These are phyloP conservation scores for Epizoanthus rinbou DNA, from an alignment of 92 coral and sea anemone genomes.

Conservation along the genomic window DNA sequence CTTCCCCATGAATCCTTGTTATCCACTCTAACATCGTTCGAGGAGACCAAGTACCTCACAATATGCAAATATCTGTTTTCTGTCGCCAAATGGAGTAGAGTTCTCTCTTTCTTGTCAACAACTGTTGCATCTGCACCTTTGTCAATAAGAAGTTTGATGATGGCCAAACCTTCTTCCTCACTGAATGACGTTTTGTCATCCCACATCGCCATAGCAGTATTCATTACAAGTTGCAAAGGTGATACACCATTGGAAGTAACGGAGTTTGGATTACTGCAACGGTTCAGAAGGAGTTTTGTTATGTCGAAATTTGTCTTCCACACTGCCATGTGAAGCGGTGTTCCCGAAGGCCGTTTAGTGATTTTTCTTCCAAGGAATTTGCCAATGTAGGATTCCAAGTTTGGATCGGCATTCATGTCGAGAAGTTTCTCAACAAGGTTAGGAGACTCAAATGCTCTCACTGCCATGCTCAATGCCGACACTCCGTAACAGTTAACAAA, in stretches of 20 bases:
- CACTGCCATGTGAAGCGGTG: neutral
- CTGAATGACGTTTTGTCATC: slow-evolving; percentile 7
- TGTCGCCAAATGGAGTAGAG: slow-evolving; percentile 33
- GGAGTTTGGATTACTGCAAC: neutral
- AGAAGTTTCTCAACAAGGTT: slow-evolving; percentile 21
- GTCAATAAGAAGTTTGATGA: slow-evolving; percentile 45
- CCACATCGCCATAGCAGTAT: neutral
- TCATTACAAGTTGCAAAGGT: slow-evolving; percentile 29
- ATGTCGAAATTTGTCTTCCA: neutral
- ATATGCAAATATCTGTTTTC: slow-evolving; percentile 17
- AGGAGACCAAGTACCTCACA: slow-evolving; percentile 18
- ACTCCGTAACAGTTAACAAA: neutral
- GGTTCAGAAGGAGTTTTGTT: neutral
- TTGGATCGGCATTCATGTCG: slow-evolving; percentile 31
- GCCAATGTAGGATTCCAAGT: slow-evolving; percentile 35
- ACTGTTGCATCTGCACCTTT: slow-evolving; percentile 42
- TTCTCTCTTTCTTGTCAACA: slow-evolving; percentile 29
- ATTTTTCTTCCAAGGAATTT: slow-evolving; percentile 4
- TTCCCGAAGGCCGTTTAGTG: neutral
- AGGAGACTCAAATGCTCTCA: neutral
- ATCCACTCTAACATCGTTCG: slow-evolving; percentile 28
- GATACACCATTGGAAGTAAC: neutral
- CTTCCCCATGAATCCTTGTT: slow-evolving; percentile 37
- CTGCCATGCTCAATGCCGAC: neutral
- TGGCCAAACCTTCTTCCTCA: slow-evolving; percentile 26